These are phyloP conservation scores for Zaprionus kolodkinae DNA, from an alignment of 1,140 invertebrate species.

Conservation along the genomic window DNA sequence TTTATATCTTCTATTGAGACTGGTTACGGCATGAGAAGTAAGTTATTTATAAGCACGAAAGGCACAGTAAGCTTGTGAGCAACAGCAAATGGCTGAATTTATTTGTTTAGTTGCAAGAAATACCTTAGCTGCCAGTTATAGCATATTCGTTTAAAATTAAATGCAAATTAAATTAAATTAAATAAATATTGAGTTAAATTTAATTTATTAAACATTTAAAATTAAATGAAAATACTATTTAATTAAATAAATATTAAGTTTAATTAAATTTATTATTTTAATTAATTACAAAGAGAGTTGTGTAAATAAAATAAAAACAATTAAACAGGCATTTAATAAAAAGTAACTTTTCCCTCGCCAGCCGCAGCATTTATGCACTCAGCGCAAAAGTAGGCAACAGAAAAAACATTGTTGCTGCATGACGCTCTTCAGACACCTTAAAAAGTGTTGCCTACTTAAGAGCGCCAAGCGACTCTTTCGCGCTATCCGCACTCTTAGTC, in stretches of 20 bases:
- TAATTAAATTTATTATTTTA: too few species aligned
- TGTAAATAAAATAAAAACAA: too few species aligned
- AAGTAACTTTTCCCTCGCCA: too few species aligned
- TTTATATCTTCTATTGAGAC: conserved; percentile 8
- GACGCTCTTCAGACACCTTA: not conserved
- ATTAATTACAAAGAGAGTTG: too few species aligned
- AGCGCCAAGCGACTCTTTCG: not conserved
- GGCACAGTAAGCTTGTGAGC: not conserved
- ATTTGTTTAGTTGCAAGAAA: not conserved
- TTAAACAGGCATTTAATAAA: too few species aligned
- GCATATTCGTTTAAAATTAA: too few species aligned
- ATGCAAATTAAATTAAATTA: too few species aligned
- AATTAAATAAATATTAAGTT: too few species aligned
- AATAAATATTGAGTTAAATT: too few species aligned
- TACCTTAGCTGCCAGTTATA: not conserved
- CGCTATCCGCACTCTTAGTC: conserved; percentile 31
- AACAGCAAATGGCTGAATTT: not conserved
- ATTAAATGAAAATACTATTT: too few species aligned
- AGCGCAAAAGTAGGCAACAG: conserved; percentile 23
- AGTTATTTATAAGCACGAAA: conserved; percentile 4
- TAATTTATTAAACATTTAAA: too few species aligned
- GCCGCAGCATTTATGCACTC: conserved; percentile 1
- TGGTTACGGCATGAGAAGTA: conserved; percentile 1
- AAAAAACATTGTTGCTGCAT: conserved; percentile 5
- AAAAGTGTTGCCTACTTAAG: not conserved